Percentiles rank a stretch among this genome's conserved stretches.
phyloP scores from a whole-genome alignment of 2,888 invertebrate genomes.

The Philonicus albiceps region DNA sequence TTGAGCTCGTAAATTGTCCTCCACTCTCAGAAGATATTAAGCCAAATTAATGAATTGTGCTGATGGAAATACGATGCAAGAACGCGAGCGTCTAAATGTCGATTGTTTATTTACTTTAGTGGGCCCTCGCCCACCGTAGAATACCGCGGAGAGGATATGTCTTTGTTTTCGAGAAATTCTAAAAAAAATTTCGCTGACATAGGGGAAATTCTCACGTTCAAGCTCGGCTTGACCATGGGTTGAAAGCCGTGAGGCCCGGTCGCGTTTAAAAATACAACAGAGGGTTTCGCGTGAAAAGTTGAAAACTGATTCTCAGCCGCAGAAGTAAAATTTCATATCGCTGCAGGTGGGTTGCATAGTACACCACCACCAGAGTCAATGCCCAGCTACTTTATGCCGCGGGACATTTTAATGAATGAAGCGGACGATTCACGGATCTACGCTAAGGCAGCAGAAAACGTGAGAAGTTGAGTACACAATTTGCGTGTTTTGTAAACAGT shows the following conservation, averaged over 20 bases:
- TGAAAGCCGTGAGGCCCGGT: neutral
- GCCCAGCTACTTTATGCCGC: constrained; percentile 9
- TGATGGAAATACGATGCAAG: constrained; percentile 20
- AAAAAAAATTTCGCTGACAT: constrained; percentile 1
- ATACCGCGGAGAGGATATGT: neutral
- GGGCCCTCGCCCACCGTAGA: neutral
- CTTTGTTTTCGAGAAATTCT: neutral
- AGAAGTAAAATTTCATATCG: neutral
- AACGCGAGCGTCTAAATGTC: neutral
- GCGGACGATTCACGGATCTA: neutral
- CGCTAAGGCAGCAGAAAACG: constrained; percentile 17
- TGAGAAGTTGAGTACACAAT: constrained; percentile 10
- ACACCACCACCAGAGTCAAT: neutral
- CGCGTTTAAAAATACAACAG: neutral
- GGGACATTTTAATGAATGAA: constrained; percentile 30
- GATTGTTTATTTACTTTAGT: neutral
- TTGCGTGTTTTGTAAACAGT: constrained; percentile 37
- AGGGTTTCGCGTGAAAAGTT: neutral
- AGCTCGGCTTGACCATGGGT: neutral
- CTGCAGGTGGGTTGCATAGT: neutral
- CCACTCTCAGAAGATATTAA: constrained; percentile 1
- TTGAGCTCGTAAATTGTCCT: constrained; percentile 23
- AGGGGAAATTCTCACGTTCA: neutral
- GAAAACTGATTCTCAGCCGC: neutral
- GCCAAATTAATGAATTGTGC: constrained; percentile 9